Percentiles rank a stretch among this genome's conserved stretches.
phyloP scores from a whole-genome alignment of 2,797 vertebrate genomes.

The Borostomias antarcticus region DNA sequence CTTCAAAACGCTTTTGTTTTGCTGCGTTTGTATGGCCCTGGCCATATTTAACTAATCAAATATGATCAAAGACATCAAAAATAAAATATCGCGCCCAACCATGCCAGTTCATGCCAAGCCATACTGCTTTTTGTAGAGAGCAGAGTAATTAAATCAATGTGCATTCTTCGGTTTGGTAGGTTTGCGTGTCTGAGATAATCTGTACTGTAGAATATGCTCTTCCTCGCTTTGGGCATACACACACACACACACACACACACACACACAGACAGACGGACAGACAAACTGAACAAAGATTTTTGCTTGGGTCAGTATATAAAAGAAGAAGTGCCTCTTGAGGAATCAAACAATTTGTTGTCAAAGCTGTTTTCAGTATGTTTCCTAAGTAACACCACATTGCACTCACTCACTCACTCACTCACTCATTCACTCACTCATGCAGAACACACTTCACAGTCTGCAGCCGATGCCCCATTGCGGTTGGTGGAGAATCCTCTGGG shows the following conservation, averaged over 20 bases:
- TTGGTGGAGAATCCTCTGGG: conserved; percentile 7
- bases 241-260: background rate
- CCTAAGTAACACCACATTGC: conserved; percentile 7
- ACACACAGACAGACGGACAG: conserved; percentile 15
- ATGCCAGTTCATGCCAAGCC: conserved; percentile 40
- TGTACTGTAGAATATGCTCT: background rate
- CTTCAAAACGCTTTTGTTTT: too few relatives aligned
- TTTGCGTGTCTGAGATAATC: conserved; percentile 53
- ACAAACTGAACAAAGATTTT: conserved; percentile 23
- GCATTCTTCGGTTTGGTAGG: conserved; percentile 46
- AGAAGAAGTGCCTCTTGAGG: conserved; percentile 36
- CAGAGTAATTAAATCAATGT: conserved; percentile 50
- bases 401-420: conserved; percentile 5
- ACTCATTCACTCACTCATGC: too few relatives aligned
- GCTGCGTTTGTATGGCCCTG: conserved; percentile 29
- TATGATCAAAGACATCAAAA: conserved; percentile 52
- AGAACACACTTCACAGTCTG: background rate
- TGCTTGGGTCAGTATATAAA: conserved; percentile 53
- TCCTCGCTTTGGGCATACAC: background rate
- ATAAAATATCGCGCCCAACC: conserved; percentile 39
- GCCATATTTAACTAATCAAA: conserved; percentile 49
- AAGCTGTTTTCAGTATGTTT: conserved; percentile 29
- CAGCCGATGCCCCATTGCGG: conserved; percentile 28
- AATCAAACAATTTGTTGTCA: conserved; percentile 36
- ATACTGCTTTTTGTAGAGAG: conserved; percentile 42